These are phyloP conservation scores for Drosophila pegasa DNA, from an alignment of 2,888 invertebrate genomes.

Conservation along the genomic window DNA sequence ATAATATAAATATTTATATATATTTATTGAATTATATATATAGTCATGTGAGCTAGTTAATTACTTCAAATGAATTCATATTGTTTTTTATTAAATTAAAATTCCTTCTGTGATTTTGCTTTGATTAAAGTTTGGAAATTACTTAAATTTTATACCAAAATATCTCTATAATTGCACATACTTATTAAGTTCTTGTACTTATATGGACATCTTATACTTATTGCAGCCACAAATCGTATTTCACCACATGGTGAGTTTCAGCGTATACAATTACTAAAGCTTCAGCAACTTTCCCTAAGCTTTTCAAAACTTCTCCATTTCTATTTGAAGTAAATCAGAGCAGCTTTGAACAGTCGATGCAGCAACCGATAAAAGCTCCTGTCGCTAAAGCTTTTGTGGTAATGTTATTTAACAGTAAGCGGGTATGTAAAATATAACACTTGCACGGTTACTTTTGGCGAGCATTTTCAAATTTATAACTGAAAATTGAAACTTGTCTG, in stretches of 20 bases:
- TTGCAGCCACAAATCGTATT: not conserved
- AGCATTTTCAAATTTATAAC: too few species aligned
- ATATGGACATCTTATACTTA: too few species aligned
- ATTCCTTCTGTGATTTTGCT: too few species aligned
- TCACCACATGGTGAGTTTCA: not conserved
- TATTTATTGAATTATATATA: not conserved
- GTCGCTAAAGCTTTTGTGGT: not conserved
- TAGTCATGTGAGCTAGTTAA: not conserved
- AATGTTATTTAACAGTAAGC: not conserved
- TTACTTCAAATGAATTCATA: too few species aligned
- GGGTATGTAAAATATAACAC: too few species aligned
- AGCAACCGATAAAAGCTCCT: conserved; percentile 18
- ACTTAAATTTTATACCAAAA: not conserved
- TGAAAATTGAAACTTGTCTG: too few species aligned
- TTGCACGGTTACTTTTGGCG: too few species aligned
- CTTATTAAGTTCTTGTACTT: not conserved
- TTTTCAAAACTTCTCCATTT: not conserved
- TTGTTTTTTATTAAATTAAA: too few species aligned
- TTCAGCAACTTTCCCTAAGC: not conserved
- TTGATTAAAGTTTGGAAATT: too few species aligned
- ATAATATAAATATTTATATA: too few species aligned
- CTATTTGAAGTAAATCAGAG: too few species aligned
- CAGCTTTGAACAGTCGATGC: not conserved
- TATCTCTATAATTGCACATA: not conserved
- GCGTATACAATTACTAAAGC: not conserved